A percentile compares a stretch with the other conserved stretches of the same genome.
phyloP scores from a whole-genome alignment of 2,797 vertebrate genomes.

The Brotula barbata region DNA sequence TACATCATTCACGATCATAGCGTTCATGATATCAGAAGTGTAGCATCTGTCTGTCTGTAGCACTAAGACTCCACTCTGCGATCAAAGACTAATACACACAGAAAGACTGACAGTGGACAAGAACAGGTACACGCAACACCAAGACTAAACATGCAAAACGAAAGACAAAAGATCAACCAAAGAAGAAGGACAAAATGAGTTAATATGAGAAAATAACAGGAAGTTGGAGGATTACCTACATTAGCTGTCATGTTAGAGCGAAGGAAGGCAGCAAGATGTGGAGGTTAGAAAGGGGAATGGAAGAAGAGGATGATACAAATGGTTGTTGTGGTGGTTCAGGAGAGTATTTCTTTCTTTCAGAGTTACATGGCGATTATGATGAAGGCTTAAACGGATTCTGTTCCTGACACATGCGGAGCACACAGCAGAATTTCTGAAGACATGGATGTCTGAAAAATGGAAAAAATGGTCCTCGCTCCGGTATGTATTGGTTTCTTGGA shows the following conservation, averaged over 20 bases:
- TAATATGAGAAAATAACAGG: constrained; percentile 34
- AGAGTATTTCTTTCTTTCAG: constrained; percentile 38
- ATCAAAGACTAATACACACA: constrained; percentile 45
- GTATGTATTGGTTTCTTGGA: constrained; percentile 32
- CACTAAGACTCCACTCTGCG: constrained; percentile 15
- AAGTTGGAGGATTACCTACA: constrained; percentile 46
- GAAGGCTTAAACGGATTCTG: constrained; percentile 55
- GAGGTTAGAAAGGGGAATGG: constrained; percentile 54
- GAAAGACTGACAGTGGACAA: constrained; percentile 60
- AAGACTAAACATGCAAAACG: constrained; percentile 63
- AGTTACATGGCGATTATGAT: constrained; percentile 49
- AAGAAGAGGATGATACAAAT: constrained; percentile 49
- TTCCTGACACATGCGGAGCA: constrained; percentile 55
- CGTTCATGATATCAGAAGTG: neutral
- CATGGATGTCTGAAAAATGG: constrained; percentile 58
- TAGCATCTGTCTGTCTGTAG: neutral
- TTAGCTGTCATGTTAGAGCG: constrained; percentile 61
- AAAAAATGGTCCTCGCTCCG: constrained; percentile 49
- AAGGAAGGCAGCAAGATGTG: constrained; percentile 43
- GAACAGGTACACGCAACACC: constrained; percentile 55
- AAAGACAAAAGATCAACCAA: constrained; percentile 40
- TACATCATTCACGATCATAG: neutral
- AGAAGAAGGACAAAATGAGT: constrained; percentile 40
- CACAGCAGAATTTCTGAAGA: constrained; percentile 59
- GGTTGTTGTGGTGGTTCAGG: constrained; percentile 40